Evolutionary conservation across 2,888 invertebrate genomes (phyloP).

Genomic region (Leptinotarsa haldemani): DNA sequence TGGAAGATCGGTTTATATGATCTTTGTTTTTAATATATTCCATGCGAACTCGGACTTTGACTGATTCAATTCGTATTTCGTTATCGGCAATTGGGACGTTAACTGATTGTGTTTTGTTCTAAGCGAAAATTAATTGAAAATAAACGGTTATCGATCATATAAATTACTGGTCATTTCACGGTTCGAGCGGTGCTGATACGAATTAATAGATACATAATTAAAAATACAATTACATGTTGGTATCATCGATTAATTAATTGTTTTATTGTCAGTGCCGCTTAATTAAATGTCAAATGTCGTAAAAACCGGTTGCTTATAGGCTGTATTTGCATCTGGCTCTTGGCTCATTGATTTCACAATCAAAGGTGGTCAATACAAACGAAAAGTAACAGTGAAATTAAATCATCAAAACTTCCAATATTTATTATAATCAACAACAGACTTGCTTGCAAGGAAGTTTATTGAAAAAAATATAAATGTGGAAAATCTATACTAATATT

Average conservation of each 20-base stretch:
- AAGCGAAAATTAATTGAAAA: background rate
- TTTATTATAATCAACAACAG: no score
- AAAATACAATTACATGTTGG: background rate
- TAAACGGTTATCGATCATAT: background rate
- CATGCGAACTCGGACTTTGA: background rate
- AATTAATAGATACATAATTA: background rate
- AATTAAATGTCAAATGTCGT: background rate
- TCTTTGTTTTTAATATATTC: background rate
- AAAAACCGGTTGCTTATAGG: background rate
- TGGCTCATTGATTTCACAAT: background rate
- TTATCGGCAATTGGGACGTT: background rate
- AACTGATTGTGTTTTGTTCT: background rate
- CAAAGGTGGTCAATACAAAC: no score
- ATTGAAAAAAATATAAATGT: no score
- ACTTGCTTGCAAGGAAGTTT: no score
- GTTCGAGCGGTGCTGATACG: background rate
- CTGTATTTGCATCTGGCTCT: background rate
- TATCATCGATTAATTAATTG: slow-evolving; percentile 6
- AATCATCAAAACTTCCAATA: no score
- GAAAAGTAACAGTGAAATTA: no score
- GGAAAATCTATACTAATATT: no score
- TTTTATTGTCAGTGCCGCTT: background rate
- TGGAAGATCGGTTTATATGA: slow-evolving; percentile 35
- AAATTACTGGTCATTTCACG: background rate
- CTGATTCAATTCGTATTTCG: background rate